Base-by-base conservation (phyloP, 1,140 invertebrate species). In the Pteromalus puparum region DNA sequence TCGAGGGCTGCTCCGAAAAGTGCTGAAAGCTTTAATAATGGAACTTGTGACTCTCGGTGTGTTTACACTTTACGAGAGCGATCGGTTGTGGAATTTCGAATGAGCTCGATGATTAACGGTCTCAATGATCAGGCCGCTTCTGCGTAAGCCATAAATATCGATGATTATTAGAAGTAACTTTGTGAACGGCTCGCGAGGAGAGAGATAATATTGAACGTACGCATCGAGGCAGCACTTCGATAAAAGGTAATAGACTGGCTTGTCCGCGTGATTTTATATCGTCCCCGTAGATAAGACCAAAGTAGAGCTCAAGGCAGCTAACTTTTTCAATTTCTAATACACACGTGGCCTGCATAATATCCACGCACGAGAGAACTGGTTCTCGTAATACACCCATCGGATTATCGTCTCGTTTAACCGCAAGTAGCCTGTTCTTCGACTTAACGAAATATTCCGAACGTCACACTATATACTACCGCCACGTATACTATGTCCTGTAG, bases 1-100 rank as follows among this genome's bases (percentile, higher is more conserved):
- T 65, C 73, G 73, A 70, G 67, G 26, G 26, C 21, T 61, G 67
- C 67, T 61, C 12, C 26, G 67, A 70, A 30, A 70, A 70, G 67
- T n/a, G 30, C 30, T 34, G 53, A 5, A n/a, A 61, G 53, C 53
- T 61, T n/a, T 21, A 61, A 61, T 61, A 61, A 61, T 61, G 6
- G 53, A n/a, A 61, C 3, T 18, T 5, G 2, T 1, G 48, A 53
- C 13, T 53, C 15, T 10, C 18, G 48, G 2, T 61, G 48, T 61
- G 53, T 61, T 61, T 53, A 53, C 38, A 10, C 10, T 9, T 42
- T 61, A 61, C 18, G 18, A 61, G 53, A 21, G 53, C 18, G 53
- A 61, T 53, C 18, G 18, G 18, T 1, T 13, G 53, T 4, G 53
- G 21, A 61, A 61, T 61, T 61, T 61, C 53, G 21, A 61, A n/a